Evolutionary conservation across 2,797 vertebrate genomes (phyloP), one percentile per base, ranked within the genome.

Genomic region (Phrynocephalus vlangalii): DNA sequence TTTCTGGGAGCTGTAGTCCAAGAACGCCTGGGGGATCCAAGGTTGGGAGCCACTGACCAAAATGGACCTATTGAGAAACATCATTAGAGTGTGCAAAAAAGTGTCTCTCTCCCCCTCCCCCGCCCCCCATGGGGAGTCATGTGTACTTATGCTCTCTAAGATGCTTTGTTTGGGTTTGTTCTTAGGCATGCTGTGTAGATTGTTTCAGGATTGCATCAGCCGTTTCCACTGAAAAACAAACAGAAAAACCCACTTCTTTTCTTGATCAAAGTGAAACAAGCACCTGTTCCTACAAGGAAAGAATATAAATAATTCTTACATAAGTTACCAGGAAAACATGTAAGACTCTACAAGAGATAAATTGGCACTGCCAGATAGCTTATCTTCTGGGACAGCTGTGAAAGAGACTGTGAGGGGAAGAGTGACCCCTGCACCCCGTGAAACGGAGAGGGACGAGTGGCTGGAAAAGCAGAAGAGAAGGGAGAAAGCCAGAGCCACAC

Each of bases 181-280:
- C 20, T 50, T n/a, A 56, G 52, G 3, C 52, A 56, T 9, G 1
- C 18, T 11, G 24, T 5, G 9, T 33, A 68, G 56, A 71, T 18
- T 50, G n/a, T 28, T 72, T 72, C 30, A 80, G 68, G 30, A 44
- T 86, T 80, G 78, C 78, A 73, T 86, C 85, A 86, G 85, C 67
- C 9, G 0, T 18, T 30, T 26, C 13, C 3, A 9, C 28, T 78
- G 52, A 13, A 56, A 56, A 56, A 56, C 9, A 26, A 68, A 22
- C 28, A 3, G 44, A 30, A 33, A 76, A 30, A 56, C 28, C 38
- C 22, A 67, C 11, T 44, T 72, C 78, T 48, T 63, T 44, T 63
- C 67, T 52, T 63, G 78, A 79, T 22, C 66, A 9, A 60, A 72
- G 85, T 72, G 85, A 86, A 86, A 86, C 68, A 4, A n/a, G 56